Conservation (phyloP, 2,888 invertebrate genomes). For the Rhamnusium bicolor region DNA sequence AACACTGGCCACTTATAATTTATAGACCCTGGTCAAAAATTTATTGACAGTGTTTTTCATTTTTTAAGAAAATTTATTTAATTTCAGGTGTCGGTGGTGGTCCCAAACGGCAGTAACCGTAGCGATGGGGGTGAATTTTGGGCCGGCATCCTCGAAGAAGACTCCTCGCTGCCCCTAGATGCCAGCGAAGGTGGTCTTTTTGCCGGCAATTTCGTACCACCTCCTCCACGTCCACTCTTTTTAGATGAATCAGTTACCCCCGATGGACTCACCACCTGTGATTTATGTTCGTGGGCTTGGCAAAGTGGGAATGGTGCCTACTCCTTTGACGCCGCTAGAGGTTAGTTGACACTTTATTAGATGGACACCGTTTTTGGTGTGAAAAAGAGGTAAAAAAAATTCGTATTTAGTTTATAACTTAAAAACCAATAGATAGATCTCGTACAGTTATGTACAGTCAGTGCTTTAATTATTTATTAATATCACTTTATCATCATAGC, state of each 20-base stretch:
- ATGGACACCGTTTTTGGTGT: too few relatives aligned
- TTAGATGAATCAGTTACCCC: constrained; percentile 77
- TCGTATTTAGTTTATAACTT: too few relatives aligned
- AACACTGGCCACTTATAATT: too few relatives aligned
- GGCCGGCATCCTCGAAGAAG: constrained; percentile 56
- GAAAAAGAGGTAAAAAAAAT: too few relatives aligned
- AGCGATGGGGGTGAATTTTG: constrained; percentile 51
- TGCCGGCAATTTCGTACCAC: constrained; percentile 76
- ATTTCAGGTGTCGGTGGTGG: constrained; percentile 58
- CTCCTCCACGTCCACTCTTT: constrained; percentile 79
- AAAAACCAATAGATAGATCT: too few relatives aligned
- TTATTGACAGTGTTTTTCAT: too few relatives aligned
- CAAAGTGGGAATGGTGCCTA: constrained; percentile 66
- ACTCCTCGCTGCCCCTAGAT: constrained; percentile 60
- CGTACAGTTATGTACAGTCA: too few relatives aligned
- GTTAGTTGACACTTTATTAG: constrained; percentile 68
- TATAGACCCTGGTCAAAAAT: too few relatives aligned
- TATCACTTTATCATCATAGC: too few relatives aligned
- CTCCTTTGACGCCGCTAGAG: constrained; percentile 75
- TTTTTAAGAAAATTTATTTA: neutral
- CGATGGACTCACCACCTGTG: constrained; percentile 82
- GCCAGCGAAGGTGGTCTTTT: constrained; percentile 67
- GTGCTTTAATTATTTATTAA: too few relatives aligned
- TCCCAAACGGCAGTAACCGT: constrained; percentile 51
- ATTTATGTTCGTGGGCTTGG: constrained; percentile 83